Evolutionary conservation across 2,888 invertebrate species (phyloP).

Genomic region (Apodemia zela): DNA sequence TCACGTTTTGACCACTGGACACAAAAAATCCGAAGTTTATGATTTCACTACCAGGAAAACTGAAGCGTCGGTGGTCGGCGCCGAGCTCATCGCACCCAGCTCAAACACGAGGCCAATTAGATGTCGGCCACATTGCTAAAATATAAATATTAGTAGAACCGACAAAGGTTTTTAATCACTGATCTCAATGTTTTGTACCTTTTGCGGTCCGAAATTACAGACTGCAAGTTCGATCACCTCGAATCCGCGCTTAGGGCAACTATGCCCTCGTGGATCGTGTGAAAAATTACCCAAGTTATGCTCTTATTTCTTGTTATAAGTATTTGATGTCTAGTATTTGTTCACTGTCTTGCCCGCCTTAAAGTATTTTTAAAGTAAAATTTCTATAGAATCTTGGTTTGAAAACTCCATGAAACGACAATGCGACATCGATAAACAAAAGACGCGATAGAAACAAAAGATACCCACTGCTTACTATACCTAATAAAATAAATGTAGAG

Average conservation of each 20-base stretch:
- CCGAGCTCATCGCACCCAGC: constrained; percentile 52
- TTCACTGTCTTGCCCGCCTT: constrained; percentile 33
- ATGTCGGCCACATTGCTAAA: constrained; percentile 77
- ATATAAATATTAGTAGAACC: constrained; percentile 81
- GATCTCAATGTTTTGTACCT: constrained; percentile 74
- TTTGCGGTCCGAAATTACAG: constrained; percentile 80
- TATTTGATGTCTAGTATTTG: constrained; percentile 70
- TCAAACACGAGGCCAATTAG: constrained; percentile 71
- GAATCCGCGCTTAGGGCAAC: constrained; percentile 74
- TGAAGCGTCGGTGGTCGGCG: constrained; percentile 69
- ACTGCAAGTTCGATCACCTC: constrained; percentile 77
- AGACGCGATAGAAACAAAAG: too few species aligned
- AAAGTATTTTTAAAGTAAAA: neutral
- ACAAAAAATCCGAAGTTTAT: constrained; percentile 68
- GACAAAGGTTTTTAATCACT: constrained; percentile 81
- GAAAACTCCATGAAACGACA: neutral
- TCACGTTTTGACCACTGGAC: constrained; percentile 60
- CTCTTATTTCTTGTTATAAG: constrained; percentile 71
- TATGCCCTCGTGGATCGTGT: constrained; percentile 72
- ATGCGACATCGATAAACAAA: too few species aligned
- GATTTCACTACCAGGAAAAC: constrained; percentile 74
- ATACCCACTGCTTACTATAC: too few species aligned
- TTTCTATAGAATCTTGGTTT: too few species aligned
- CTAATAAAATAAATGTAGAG: too few species aligned
- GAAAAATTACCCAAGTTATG: constrained; percentile 74